Evolutionary conservation across 2,888 invertebrate genomes (phyloP), one percentile per base, ranked within the genome.

Genomic region (Rhogogaster chlorosoma): DNA sequence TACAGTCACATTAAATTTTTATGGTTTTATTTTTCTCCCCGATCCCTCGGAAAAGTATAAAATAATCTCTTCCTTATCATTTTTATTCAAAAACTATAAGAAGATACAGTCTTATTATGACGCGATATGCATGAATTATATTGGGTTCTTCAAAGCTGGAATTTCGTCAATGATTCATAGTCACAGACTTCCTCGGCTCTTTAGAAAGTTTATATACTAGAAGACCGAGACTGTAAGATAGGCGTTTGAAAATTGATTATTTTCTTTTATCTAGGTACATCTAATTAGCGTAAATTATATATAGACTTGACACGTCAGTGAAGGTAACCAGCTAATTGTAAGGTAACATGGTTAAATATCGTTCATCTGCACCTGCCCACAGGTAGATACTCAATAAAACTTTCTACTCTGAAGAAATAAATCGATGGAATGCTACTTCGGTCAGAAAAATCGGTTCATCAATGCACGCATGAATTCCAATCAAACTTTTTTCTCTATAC

Each of bases 341-440:
- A 36, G 22, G 10, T 32, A 32, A 18, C 70, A 18, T 36, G 70
- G 10, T 38, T 38, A 18, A 38, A 42, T 42, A 71, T 42, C 71
- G n/a, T 73, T 73, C n/a, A 73, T 42, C 29, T 67, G 67, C 38
- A 73, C 38, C 71, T 38, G 71, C 38, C 71, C 1, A 42, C 42
- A 38, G 42, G 22, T 42, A 22, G 38, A 10, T 38, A 42, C 26
- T 73, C n/a, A 73, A 73, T 67, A 18, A 67, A 73, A 73, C 71
- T 73, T 73, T 73, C 38, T 73, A 73, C 71, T 36, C 71, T 18
- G 71, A 73, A 42, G n/a, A 42, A 73, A 73, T 42, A 22, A 73
- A 73, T 73, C 71, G 71, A 42, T 71, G 71, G 22, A 42, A 73
- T 73, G 71, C 71, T 22, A 26, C 71, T 73, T 42, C 71, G 71